Conservation (phyloP, 1,140 invertebrate genomes). For the Eubasilissa regina region DNA sequence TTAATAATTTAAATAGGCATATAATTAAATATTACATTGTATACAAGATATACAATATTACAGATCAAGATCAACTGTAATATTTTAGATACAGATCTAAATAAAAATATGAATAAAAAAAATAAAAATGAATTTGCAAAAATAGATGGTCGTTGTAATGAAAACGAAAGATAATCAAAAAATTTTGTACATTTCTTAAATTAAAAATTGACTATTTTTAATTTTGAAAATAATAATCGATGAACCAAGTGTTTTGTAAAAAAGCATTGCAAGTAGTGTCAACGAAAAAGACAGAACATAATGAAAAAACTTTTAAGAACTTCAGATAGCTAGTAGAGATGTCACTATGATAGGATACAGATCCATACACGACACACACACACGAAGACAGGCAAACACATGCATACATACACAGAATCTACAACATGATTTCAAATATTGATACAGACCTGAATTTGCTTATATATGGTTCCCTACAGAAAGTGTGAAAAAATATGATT, state of each 20-base stretch:
- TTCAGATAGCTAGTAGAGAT: constrained; percentile 33
- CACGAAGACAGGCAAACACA: constrained; percentile 56
- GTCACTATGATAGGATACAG: constrained; percentile 48
- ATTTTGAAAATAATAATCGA: background rate
- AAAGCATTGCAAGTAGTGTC: constrained; percentile 44
- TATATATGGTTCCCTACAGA: constrained; percentile 72
- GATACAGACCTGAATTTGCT: constrained; percentile 73
- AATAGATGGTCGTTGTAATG: too few relatives aligned
- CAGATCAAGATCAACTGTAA: too few relatives aligned
- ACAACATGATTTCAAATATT: constrained; percentile 55
- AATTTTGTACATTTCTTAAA: too few relatives aligned
- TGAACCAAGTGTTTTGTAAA: constrained; percentile 31
- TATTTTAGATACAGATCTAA: too few relatives aligned
- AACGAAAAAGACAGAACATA: constrained; percentile 33
- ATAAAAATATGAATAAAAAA: too few relatives aligned
- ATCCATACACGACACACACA: constrained; percentile 58
- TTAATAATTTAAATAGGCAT: too few relatives aligned
- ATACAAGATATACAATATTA: too few relatives aligned
- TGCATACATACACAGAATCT: constrained; percentile 57
- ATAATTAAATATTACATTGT: too few relatives aligned
- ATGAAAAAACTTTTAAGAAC: constrained; percentile 28
- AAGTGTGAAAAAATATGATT: constrained; percentile 64
- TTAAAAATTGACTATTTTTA: too few relatives aligned
- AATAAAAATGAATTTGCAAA: too few relatives aligned
- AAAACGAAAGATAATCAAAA: too few relatives aligned